Evolutionary conservation across 2,113 vertebrate genomes (phyloP), one percentile per base, ranked within the genome.

Genomic region (Danionella cerebrum): DNA sequence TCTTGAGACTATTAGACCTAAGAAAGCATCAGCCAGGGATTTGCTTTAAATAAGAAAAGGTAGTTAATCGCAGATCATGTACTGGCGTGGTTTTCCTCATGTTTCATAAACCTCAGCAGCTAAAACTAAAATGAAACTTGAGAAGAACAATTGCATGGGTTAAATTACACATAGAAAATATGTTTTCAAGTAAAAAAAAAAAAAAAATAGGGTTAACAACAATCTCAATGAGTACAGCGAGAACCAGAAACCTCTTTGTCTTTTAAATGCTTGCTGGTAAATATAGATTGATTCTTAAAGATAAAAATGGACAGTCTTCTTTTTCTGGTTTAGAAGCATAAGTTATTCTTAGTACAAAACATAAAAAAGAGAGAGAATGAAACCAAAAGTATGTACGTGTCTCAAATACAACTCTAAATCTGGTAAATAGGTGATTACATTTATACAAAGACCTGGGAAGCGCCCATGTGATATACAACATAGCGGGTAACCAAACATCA

Each of bases 241-340:
- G 47, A 66, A 70, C 54, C 48, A 44, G 36, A 9, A 45, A 69
- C 65, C 69, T 76, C 73, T 50, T 45, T 24, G 33, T 27, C 27
- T 54, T 21, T 53, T 39, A 5, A n/a, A n/a, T 21, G 48, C 38
- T 60, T 65, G 74, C 74, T 76, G 74, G 52, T 72, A 60, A 53
- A 16, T 50, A 36, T 69, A 53, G 59, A 76, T 62, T 69, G 8
- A 47, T 25, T 13, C n/a, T n/a, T n/a, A n/a, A n/a, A n/a, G 44
- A 63, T 69, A 76, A 72, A 76, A 76, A 68, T 44, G 52, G 65
- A 65, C 69, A 69, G 67, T 63, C 42, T 62, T 67, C 44, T 39
- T 53, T 65, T 41, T 54, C 27, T 39, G 25, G 53, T 31, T 39
- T 13, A 69, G 9, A 47, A 65, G 71, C 69, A 75, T 72, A 69